Conservation (phyloP, 2,113 vertebrate genomes). For the Athene noctua region DNA sequence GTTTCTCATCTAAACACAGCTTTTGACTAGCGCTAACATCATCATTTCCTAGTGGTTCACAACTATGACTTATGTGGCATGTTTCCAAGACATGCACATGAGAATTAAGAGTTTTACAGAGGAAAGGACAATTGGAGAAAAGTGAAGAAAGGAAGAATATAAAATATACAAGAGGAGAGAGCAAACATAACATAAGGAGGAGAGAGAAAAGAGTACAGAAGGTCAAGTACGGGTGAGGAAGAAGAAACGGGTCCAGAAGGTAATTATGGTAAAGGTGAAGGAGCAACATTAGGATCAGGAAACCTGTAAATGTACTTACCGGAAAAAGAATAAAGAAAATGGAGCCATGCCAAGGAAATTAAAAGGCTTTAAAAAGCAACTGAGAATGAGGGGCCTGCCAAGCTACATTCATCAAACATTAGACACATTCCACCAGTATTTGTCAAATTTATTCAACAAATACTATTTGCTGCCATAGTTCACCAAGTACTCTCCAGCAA, state of each 20-base stretch:
- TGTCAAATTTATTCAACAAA: background rate
- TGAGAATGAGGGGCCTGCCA: background rate
- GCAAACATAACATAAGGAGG: rapidly evolving
- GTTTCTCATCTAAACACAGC: background rate
- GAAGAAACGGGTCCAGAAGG: background rate
- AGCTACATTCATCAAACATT: background rate
- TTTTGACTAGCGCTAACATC: background rate
- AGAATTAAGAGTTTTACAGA: background rate
- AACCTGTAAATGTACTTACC: background rate
- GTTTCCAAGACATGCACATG: background rate
- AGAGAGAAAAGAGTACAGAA: background rate
- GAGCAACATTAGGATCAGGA: background rate
- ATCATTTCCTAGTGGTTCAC: background rate
- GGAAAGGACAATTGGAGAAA: background rate
- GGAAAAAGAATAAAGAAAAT: conserved; percentile 2
- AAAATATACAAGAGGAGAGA: background rate
- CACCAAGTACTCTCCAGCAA: background rate
- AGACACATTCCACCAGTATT: background rate
- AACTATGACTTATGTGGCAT: background rate
- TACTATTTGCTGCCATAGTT: background rate
- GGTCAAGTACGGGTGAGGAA: background rate
- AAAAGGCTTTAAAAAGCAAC: background rate
- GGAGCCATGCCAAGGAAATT: background rate
- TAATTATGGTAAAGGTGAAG: background rate
- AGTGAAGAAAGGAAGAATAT: background rate